These are phyloP conservation scores for Gortyna flavago DNA, from an alignment of 2,888 invertebrate species.

Conservation along the genomic window DNA sequence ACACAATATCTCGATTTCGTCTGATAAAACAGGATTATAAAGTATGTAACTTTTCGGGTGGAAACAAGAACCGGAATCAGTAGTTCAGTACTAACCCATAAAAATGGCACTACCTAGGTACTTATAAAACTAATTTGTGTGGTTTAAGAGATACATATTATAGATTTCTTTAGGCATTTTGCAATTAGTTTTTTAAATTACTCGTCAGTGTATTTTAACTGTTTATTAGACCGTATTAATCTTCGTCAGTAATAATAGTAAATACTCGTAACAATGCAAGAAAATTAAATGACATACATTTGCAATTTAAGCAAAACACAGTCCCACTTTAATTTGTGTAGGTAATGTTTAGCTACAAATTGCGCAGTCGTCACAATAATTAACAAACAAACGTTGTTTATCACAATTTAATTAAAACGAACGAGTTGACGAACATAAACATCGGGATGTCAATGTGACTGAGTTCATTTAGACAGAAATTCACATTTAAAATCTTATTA, in stretches of 20 bases:
- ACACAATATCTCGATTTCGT: too few relatives aligned
- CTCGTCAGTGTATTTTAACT: too few relatives aligned
- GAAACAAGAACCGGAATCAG: too few relatives aligned
- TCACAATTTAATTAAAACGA: conserved; percentile 65
- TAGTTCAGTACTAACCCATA: too few relatives aligned
- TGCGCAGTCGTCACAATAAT: conserved; percentile 33
- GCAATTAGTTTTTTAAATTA: too few relatives aligned
- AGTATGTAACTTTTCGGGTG: too few relatives aligned
- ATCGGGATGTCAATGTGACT: conserved; percentile 70
- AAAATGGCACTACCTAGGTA: too few relatives aligned
- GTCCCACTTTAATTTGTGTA: conserved; percentile 6
- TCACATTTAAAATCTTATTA: conserved; percentile 86
- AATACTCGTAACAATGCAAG: neutral
- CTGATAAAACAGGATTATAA: too few relatives aligned
- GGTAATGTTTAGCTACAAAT: neutral
- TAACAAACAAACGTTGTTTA: conserved; percentile 62
- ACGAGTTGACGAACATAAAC: conserved; percentile 67
- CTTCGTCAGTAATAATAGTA: neutral
- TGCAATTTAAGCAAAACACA: neutral
- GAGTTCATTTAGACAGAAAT: conserved; percentile 81
- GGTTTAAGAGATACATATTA: too few relatives aligned
- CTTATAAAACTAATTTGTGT: too few relatives aligned
- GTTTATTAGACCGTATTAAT: neutral
- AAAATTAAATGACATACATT: neutral
- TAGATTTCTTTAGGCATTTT: too few relatives aligned